A percentile compares a stretch with the other conserved stretches of the same genome.
Evolutionary conservation across 2,888 invertebrate species (phyloP).

Genomic region (Tinea trinotella): DNA sequence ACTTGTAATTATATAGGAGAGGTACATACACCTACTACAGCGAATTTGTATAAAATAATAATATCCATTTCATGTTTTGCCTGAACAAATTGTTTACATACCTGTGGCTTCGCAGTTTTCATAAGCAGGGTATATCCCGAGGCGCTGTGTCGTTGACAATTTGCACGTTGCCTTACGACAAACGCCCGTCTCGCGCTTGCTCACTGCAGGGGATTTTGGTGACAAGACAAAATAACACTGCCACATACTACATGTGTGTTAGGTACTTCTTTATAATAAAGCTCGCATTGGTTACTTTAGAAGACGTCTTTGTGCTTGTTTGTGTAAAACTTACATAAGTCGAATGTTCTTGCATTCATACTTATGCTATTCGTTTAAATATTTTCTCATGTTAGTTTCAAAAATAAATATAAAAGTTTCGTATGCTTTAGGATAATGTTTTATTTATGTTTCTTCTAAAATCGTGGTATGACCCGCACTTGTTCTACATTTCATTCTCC

Average conservation of each 20-base stretch:
- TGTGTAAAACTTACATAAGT: not conserved
- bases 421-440: slow-evolving; percentile 2
- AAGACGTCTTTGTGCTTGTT: slow-evolving; percentile 7
- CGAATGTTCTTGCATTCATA: not conserved
- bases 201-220: slow-evolving; percentile 38
- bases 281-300: not conserved
- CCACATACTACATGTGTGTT: slow-evolving; percentile 3
- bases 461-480: slow-evolving; percentile 9
- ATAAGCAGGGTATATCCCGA: slow-evolving; percentile 52
- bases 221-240: slow-evolving; percentile 6
- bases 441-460: slow-evolving; percentile 12
- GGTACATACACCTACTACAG: not conserved
- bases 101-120: slow-evolving; percentile 55
- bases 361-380: slow-evolving; percentile 7
- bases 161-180: slow-evolving; percentile 36
- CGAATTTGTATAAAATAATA: not conserved
- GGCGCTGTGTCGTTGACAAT: slow-evolving; percentile 48
- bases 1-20: not conserved
- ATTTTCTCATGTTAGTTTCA: not conserved
- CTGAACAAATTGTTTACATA: slow-evolving; percentile 58
- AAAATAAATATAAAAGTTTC: slow-evolving; percentile 19
- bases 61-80: not conserved
- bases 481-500: slow-evolving; percentile 8
- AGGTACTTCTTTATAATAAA: slow-evolving; percentile 4
- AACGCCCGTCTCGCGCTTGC: slow-evolving; percentile 25